Percentiles rank a stretch among this genome's conserved stretches.
phyloP scores from a whole-genome alignment of 2,113 vertebrate species.

The Tychaedon coryphoeus region DNA sequence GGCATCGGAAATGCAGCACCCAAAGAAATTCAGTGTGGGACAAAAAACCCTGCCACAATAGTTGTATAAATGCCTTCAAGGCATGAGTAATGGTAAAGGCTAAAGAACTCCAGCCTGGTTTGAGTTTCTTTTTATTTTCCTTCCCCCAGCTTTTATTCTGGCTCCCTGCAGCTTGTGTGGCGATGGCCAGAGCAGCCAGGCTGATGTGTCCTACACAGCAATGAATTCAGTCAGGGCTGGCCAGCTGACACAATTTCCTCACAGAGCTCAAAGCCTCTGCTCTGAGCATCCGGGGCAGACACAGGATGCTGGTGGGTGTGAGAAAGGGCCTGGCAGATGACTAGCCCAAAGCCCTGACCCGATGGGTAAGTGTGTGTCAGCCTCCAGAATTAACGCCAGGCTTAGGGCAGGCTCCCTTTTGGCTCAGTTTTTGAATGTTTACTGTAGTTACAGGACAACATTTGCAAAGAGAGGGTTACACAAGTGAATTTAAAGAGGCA shows the following conservation, averaged over 20 bases:
- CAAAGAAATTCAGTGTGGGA: background rate
- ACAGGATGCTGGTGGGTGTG: conserved; percentile 59
- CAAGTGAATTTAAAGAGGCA: background rate
- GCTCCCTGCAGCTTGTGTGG: background rate
- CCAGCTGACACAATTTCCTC: background rate
- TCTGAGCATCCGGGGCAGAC: background rate
- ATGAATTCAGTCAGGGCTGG: background rate
- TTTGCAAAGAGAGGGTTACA: background rate
- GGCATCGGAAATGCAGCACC: background rate
- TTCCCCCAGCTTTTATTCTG: background rate
- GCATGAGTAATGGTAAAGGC: background rate
- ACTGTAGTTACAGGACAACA: conserved; percentile 11
- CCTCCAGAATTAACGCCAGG: background rate
- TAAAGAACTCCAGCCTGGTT: background rate
- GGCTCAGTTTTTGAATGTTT: background rate
- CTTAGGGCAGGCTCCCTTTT: background rate
- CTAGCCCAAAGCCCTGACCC: background rate
- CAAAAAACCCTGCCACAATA: background rate
- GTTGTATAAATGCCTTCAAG: background rate
- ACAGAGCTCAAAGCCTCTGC: background rate
- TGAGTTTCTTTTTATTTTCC: background rate
- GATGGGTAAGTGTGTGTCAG: background rate
- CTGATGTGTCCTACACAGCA: background rate
- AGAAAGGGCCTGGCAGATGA: background rate
- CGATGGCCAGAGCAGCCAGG: background rate